Evolutionary conservation across 2,113 vertebrate species (phyloP).

Genomic region (Barnardius zonarius): DNA sequence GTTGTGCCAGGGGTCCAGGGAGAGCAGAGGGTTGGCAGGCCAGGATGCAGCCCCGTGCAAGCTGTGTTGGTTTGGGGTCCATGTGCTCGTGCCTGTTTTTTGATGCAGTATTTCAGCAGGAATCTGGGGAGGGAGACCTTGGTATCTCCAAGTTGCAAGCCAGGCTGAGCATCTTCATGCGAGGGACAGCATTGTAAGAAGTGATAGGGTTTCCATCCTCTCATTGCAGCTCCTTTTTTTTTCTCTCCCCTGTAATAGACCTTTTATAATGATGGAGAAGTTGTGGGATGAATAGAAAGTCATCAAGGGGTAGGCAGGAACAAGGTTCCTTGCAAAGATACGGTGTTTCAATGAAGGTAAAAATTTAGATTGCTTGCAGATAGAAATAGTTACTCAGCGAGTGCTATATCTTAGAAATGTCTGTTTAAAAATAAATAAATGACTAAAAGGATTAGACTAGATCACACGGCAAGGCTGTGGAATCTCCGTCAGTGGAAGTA

Average conservation of each 20-base stretch:
- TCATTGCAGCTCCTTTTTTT: neutral
- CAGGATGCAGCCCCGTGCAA: neutral
- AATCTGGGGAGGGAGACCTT: neutral
- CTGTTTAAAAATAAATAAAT: neutral
- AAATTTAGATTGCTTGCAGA: neutral
- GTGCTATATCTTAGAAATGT: constrained; percentile 26
- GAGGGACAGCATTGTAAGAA: rapidly evolving
- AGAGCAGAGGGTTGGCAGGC: neutral
- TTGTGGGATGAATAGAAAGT: neutral
- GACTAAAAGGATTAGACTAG: neutral
- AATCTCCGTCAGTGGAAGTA: neutral
- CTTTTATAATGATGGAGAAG: neutral
- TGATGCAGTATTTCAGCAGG: neutral
- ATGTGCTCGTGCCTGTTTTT: rapidly evolving
- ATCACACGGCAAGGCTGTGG: neutral
- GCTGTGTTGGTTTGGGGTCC: rapidly evolving
- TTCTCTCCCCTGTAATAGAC: neutral
- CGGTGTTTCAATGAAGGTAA: neutral
- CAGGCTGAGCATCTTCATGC: neutral
- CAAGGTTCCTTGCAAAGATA: neutral
- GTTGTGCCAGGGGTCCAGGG: neutral
- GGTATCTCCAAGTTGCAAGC: neutral
- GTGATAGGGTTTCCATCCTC: neutral
- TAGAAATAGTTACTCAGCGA: constrained; percentile 13
- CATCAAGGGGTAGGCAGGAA: neutral